Conservation (phyloP, 2,888 invertebrate species). For the Hypselothyrea guttata region DNA sequence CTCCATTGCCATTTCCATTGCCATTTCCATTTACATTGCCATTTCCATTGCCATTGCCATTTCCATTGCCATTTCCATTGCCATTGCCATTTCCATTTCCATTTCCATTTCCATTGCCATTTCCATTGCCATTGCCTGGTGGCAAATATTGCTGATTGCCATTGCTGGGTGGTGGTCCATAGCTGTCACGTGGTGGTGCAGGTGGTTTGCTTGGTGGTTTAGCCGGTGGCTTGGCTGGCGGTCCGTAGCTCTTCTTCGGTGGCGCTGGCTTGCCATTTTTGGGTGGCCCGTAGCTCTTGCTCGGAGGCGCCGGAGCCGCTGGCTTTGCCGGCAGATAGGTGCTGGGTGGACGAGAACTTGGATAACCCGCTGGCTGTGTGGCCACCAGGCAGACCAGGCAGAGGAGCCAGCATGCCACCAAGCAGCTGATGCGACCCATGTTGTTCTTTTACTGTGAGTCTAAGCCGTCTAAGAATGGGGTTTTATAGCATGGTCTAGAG, state of each 20-base stretch:
- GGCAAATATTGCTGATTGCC: conserved; percentile 59
- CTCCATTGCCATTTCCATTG: conserved; percentile 52
- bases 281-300: conserved; percentile 42
- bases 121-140: conserved; percentile 47
- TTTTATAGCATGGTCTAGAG: conserved; percentile 49
- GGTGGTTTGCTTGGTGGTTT: conserved; percentile 41
- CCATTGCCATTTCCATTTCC: conserved; percentile 44
- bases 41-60: conserved; percentile 39
- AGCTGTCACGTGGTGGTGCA: conserved; percentile 22
- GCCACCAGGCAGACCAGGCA: conserved; percentile 9
- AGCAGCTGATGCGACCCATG: conserved; percentile 45
- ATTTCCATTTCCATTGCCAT: conserved; percentile 42
- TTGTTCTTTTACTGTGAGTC: conserved; percentile 24
- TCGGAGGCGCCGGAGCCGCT: conserved; percentile 22
- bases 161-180: conserved; percentile 51
- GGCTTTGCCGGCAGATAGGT: conserved; percentile 49
- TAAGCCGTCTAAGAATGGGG: conserved; percentile 2
- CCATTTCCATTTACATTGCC: conserved; percentile 44
- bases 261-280: conserved; percentile 37
- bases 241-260: conserved; percentile 45
- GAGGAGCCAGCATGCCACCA: conserved; percentile 19
- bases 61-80: conserved; percentile 38
- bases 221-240: conserved; percentile 33
- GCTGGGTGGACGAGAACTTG: conserved; percentile 49
- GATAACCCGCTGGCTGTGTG: conserved; percentile 71